Evolutionary conservation across 2,888 invertebrate species (phyloP).

Genomic region (Pelosia muscerda): DNA sequence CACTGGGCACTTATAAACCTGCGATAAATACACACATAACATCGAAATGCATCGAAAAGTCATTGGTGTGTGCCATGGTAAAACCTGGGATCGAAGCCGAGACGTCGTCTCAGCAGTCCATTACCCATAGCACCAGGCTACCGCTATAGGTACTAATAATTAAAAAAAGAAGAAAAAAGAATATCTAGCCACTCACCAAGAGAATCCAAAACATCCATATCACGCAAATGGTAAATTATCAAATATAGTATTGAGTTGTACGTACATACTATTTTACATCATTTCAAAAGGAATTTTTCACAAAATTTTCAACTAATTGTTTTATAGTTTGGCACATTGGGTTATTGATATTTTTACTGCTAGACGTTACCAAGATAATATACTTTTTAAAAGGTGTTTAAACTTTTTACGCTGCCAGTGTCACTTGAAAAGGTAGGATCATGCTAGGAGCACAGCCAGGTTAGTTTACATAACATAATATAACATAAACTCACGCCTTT

Average conservation of each 20-base stretch:
- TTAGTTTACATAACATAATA: neutral
- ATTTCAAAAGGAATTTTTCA: slow-evolving; percentile 49
- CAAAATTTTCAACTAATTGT: slow-evolving; percentile 42
- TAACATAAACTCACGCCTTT: too few species aligned
- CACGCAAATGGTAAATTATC: slow-evolving; percentile 36
- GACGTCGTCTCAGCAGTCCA: too few species aligned
- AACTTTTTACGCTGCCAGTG: slow-evolving; percentile 36
- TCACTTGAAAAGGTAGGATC: neutral
- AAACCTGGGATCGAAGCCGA: too few species aligned
- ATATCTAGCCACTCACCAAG: slow-evolving; percentile 59
- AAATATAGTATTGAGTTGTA: slow-evolving; percentile 29
- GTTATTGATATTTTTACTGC: slow-evolving; percentile 38
- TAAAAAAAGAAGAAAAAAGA: slow-evolving; percentile 32
- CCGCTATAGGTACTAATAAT: too few species aligned
- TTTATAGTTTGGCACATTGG: slow-evolving; percentile 27
- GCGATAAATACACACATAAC: too few species aligned
- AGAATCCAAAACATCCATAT: slow-evolving; percentile 77
- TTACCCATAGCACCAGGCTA: neutral
- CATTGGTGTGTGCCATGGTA: too few species aligned
- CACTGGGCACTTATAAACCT: too few species aligned
- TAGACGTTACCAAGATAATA: slow-evolving; percentile 32
- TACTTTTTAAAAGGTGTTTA: slow-evolving; percentile 22
- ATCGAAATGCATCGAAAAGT: too few species aligned
- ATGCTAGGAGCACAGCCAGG: neutral
- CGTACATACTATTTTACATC: slow-evolving; percentile 52